Conservation (phyloP, 2,797 vertebrate genomes). For the Urosaurus nigricauda region DNA sequence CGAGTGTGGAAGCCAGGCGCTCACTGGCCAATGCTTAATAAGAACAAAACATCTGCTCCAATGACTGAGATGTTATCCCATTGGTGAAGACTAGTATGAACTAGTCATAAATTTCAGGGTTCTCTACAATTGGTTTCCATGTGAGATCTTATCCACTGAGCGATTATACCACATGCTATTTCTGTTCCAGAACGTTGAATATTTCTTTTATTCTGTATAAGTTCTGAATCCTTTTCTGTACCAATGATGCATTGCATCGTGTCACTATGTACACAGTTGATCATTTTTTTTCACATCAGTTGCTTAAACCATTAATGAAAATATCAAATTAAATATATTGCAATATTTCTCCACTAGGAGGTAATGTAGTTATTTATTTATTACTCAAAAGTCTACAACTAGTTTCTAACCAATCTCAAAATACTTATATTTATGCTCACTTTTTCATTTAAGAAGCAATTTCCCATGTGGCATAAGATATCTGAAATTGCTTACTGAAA, state of each 20-base stretch:
- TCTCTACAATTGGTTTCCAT: neutral
- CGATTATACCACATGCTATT: neutral
- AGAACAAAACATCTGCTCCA: too few species aligned
- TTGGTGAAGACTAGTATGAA: neutral
- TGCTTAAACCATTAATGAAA: neutral
- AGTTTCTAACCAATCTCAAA: conserved; percentile 10
- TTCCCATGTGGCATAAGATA: conserved; percentile 19
- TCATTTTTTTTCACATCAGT: neutral
- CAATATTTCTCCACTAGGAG: neutral
- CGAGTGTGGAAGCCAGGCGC: neutral
- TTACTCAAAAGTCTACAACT: neutral
- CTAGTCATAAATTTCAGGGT: neutral
- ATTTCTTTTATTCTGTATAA: conserved; percentile 2
- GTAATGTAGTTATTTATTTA: conserved; percentile 16
- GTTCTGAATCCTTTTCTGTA: neutral
- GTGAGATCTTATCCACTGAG: neutral
- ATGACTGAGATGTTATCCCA: neutral
- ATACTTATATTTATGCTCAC: conserved; percentile 25
- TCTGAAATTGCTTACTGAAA: conserved; percentile 20
- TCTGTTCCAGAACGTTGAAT: neutral
- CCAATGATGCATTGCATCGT: neutral
- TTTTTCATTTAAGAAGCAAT: conserved; percentile 25
- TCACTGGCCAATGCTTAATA: neutral
- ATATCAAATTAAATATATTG: conserved; percentile 18
- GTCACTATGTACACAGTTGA: neutral